Evolutionary conservation across 2,888 invertebrate species (phyloP).

Genomic region (Tortrix viridana): DNA sequence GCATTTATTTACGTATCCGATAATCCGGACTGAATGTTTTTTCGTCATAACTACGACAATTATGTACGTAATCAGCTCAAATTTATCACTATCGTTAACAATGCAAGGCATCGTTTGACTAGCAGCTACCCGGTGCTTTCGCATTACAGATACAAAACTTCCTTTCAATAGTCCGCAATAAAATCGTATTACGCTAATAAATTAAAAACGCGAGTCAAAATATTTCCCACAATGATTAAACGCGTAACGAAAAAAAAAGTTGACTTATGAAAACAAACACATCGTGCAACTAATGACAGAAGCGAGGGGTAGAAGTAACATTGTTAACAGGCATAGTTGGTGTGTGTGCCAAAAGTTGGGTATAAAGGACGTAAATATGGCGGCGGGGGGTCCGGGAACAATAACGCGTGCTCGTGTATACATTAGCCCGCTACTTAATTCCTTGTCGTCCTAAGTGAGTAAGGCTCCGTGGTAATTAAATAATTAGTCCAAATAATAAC

Average conservation of each 20-base stretch:
- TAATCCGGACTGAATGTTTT: neutral
- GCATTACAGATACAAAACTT: conserved; percentile 37
- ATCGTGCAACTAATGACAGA: conserved; percentile 81
- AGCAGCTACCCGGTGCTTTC: neutral
- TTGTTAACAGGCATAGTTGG: conserved; percentile 80
- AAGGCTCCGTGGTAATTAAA: conserved; percentile 81
- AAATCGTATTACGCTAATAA: conserved; percentile 62
- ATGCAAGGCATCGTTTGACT: conserved; percentile 7
- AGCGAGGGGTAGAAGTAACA: conserved; percentile 80
- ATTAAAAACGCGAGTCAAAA: conserved; percentile 64
- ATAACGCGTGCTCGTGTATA: conserved; percentile 80
- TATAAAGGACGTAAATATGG: conserved; percentile 77
- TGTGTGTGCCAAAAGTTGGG: conserved; percentile 79
- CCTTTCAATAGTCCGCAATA: conserved; percentile 49
- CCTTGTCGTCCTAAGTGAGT: conserved; percentile 82
- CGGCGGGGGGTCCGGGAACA: conserved; percentile 73
- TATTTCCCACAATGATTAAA: conserved; percentile 80
- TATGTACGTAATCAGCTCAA: conserved; percentile 13
- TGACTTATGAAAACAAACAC: conserved; percentile 81
- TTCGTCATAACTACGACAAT: neutral
- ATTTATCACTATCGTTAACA: conserved; percentile 29
- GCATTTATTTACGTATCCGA: neutral
- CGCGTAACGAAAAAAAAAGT: conserved; percentile 57
- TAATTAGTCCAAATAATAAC: conserved; percentile 83
- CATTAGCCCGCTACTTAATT: conserved; percentile 81